Base-by-base conservation (phyloP, 2,797 vertebrate genomes). In the Oryzias dopingdopingensis region DNA sequence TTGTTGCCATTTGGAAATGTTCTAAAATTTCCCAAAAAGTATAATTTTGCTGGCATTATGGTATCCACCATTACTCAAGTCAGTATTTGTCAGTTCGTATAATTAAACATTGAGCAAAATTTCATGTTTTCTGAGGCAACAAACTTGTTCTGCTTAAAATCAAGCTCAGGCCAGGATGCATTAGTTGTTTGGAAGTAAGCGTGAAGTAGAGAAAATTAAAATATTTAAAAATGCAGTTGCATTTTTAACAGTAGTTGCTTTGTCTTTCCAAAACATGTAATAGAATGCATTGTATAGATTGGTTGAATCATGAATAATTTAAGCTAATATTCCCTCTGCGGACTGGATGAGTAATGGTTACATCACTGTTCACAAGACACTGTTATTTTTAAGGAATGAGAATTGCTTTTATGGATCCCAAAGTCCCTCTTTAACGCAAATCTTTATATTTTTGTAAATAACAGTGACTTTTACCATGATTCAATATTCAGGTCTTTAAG, bases 51-150 rank as follows among this genome's bases (percentile, higher is more conserved):
- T 68, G 74, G 66, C 73, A 65, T 48, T 62, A 53, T 26, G 53
- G 51, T 43, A 16, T 62, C 73, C 67, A 14, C 49, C 61, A 72
- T 37, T 37, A 37, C 32, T 37, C 32, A 37, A 22, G 26, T 26
- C 26, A 2, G 26, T 7, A 77, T 82, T 84, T 58, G 69, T 84
- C 77, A 56, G 70, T 86, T 81, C 76, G 85, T 85, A 58, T 66
- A 81, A 72, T 81, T 79, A 50, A 62, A 83, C 74, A 63, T 79
- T 56, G 52, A 72, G 74, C 72, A 65, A 23, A 49, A 79, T 69
- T 80, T 74, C 71, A 61, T 69, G 62, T 58, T 67, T 72, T 42
- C 67, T 7, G 65, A 83, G 67, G 65, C 66, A 60, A 57, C 64
- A 68, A 65, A 67, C 75, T 74, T 72, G 62, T 65, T 55, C 62